phyloP scores from a whole-genome alignment of 2,113 vertebrate genomes.

The Caranx melampygus region DNA sequence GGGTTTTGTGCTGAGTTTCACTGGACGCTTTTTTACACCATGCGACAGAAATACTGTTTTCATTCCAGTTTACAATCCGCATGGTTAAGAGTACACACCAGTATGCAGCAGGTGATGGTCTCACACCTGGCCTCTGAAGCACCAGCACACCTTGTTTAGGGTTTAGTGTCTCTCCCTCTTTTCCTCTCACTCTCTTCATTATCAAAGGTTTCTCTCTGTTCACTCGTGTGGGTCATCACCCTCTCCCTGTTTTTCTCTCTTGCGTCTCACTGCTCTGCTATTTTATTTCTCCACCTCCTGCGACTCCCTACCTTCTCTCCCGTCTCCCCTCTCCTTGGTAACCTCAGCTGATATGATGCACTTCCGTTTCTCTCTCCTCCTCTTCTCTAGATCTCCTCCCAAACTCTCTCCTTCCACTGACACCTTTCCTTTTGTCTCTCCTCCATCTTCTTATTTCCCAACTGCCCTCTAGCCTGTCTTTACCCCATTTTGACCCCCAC shows the following conservation, averaged over 20 bases:
- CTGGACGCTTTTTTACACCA: background rate
- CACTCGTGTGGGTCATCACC: background rate
- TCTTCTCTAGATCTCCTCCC: background rate
- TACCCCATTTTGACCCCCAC: slow-evolving; percentile 60
- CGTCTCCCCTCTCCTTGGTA: background rate
- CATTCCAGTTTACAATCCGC: too few relatives aligned
- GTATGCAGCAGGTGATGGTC: too few relatives aligned
- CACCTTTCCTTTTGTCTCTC: slow-evolving; percentile 70
- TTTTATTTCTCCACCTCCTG: background rate
- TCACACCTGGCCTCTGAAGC: background rate
- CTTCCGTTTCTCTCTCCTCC: background rate
- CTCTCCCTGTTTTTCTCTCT: background rate
- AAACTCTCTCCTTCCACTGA: background rate
- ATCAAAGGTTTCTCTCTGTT: background rate
- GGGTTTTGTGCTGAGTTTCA: background rate
- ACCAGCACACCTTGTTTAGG: slow-evolving; percentile 25
- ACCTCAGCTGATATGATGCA: background rate
- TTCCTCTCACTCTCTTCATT: background rate
- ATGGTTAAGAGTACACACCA: too few relatives aligned
- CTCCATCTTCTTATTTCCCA: slow-evolving; percentile 84
- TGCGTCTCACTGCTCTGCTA: background rate
- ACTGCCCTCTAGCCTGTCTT: slow-evolving; percentile 71
- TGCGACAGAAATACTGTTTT: background rate
- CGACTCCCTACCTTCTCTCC: background rate
- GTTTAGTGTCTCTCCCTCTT: background rate